Evolutionary conservation across 2,888 invertebrate genomes (phyloP).

Genomic region (Leucania comma): DNA sequence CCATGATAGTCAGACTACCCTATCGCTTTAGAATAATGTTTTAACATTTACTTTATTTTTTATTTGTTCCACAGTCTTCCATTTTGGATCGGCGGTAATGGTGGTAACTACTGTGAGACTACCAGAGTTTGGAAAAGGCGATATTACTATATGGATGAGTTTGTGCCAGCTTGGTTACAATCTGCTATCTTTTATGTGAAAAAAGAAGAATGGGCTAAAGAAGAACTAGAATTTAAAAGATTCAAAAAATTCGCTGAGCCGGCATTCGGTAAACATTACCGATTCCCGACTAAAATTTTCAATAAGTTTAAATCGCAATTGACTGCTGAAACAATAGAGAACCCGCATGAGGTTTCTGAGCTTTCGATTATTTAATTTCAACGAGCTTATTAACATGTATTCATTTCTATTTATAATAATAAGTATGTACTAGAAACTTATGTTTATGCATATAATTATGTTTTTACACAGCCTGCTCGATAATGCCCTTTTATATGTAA

Average conservation of each 20-base stretch:
- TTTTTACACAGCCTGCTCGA: too few species aligned
- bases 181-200: slow-evolving; percentile 72
- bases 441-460: too few species aligned
- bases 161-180: slow-evolving; percentile 78
- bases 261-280: slow-evolving; percentile 78
- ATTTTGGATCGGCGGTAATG: slow-evolving; percentile 76
- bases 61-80: slow-evolving; percentile 71
- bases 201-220: slow-evolving; percentile 76
- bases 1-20: too few species aligned
- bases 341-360: slow-evolving; percentile 12
- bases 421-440: too few species aligned
- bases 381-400: background rate
- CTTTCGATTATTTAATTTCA: slow-evolving; percentile 30
- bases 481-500: too few species aligned
- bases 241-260: slow-evolving; percentile 77
- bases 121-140: slow-evolving; percentile 78
- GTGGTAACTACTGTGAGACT: slow-evolving; percentile 75
- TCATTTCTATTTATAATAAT: too few species aligned
- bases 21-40: background rate
- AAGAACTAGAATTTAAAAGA: slow-evolving; percentile 70
- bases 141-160: slow-evolving; percentile 80
- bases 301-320: slow-evolving; percentile 69
- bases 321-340: slow-evolving; percentile 62
- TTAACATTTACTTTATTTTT: background rate
- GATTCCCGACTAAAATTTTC: slow-evolving; percentile 71